Percentiles rank a stretch among this genome's conserved stretches.
phyloP scores from a whole-genome alignment of 2,888 invertebrate genomes.

The Heliconius erato region DNA sequence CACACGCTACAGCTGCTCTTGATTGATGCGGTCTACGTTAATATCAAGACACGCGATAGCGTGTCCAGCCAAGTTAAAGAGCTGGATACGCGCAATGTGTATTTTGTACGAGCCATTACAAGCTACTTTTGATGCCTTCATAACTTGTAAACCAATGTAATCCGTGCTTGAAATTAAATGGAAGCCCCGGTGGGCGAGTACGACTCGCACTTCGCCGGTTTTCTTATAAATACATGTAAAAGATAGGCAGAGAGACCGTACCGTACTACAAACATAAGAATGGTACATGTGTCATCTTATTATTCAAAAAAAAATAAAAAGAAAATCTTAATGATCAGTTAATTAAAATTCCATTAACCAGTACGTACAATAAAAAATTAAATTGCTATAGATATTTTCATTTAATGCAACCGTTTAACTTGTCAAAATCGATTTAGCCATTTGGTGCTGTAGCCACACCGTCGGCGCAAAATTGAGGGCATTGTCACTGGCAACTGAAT shows the following conservation, averaged over 20 bases:
- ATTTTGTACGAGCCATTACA: no score
- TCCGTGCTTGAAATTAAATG: no score
- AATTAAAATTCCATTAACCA: neutral
- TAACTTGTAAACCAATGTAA: no score
- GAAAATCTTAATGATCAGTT: neutral
- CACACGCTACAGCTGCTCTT: constrained; percentile 66
- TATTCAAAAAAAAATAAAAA: no score
- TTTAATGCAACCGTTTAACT: constrained; percentile 16
- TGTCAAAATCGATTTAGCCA: constrained; percentile 42
- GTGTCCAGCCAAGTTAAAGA: no score
- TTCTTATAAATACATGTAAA: no score
- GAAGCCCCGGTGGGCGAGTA: no score
- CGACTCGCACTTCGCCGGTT: no score
- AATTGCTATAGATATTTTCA: constrained; percentile 9
- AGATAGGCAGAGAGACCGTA: neutral
- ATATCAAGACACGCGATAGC: neutral
- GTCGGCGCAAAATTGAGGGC: constrained; percentile 45
- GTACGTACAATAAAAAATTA: neutral
- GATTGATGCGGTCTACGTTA: constrained; percentile 70
- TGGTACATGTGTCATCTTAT: neutral
- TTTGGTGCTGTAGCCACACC: constrained; percentile 43
- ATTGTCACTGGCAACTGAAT: constrained; percentile 46
- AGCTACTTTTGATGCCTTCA: no score
- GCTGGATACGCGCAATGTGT: no score
- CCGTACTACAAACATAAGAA: neutral